These are phyloP conservation scores for Salvator merianae DNA, from an alignment of 2,113 vertebrate species.

Conservation along the genomic window DNA sequence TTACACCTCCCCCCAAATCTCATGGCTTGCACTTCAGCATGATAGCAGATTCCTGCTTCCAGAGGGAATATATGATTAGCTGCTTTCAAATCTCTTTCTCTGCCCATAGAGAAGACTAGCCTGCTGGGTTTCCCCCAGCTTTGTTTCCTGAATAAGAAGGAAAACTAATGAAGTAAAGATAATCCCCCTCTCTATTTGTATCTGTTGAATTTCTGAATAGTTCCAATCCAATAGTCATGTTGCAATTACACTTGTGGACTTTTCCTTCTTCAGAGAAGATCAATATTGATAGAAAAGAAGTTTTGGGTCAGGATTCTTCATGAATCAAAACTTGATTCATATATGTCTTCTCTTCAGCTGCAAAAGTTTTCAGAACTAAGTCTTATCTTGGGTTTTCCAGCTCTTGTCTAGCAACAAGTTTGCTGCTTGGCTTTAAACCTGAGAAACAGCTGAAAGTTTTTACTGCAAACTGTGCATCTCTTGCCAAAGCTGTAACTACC, in stretches of 20 bases:
- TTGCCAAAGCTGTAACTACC: too few species aligned
- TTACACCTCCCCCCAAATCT: slow-evolving; percentile 1
- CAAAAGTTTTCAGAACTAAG: too few species aligned
- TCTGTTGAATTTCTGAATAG: background rate
- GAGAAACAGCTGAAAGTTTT: too few species aligned
- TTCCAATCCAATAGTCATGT: background rate
- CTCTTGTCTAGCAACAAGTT: too few species aligned
- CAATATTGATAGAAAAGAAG: slow-evolving; percentile 19
- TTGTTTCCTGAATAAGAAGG: background rate
- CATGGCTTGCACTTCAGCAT: background rate
- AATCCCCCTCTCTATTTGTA: background rate
- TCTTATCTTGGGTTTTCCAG: too few species aligned
- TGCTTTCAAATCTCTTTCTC: background rate
- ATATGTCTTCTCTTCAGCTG: background rate
- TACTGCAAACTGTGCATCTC: too few species aligned
- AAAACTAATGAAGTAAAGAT: background rate
- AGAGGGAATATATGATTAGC: background rate
- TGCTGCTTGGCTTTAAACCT: too few species aligned
- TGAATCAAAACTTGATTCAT: background rate
- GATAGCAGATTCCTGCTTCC: background rate
- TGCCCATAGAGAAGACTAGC: background rate
- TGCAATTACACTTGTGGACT: slow-evolving; percentile 1
- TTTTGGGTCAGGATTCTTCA: background rate
- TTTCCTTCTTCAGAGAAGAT: slow-evolving; percentile 20
- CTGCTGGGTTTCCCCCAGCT: background rate